phyloP scores from a whole-genome alignment of 1,140 invertebrate genomes.

The Heliconius congener region DNA sequence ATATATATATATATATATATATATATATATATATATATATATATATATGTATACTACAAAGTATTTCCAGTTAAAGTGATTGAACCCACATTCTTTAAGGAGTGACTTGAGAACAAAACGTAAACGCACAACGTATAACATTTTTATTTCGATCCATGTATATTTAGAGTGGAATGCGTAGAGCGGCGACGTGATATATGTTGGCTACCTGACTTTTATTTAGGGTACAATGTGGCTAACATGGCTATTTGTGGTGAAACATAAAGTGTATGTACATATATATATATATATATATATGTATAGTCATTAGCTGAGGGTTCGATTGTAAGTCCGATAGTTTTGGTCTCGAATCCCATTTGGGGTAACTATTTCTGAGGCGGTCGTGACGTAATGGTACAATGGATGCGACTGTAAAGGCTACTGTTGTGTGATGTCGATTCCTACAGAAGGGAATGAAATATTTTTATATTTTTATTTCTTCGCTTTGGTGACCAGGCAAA shows the following conservation, averaged over 20 bases:
- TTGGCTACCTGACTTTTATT: conserved; percentile 56
- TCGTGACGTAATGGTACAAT: not conserved
- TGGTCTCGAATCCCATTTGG: not conserved
- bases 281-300: too few relatives aligned
- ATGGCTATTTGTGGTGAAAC: conserved; percentile 10
- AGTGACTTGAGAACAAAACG: not conserved
- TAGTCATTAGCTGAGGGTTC: not conserved
- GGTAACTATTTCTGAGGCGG: not conserved
- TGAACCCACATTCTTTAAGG: too few relatives aligned
- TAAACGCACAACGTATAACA: conserved; percentile 3
- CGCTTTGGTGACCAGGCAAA: too few relatives aligned
- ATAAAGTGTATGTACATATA: not conserved
- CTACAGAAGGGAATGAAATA: not conserved
- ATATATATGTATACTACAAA: not conserved
- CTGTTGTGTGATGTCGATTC: not conserved
- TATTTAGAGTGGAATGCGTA: conserved; percentile 53
- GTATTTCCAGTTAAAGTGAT: not conserved
- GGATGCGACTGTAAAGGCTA: not conserved
- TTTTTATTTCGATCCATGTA: conserved; percentile 46
- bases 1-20: too few relatives aligned
- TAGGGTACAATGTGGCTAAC: conserved; percentile 39
- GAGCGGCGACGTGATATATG: conserved; percentile 45
- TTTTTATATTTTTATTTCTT: not conserved
- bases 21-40: too few relatives aligned
- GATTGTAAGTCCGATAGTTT: not conserved